Evolutionary conservation across 2,888 invertebrate genomes (phyloP).

Genomic region (Drosophila acutilabella): DNA sequence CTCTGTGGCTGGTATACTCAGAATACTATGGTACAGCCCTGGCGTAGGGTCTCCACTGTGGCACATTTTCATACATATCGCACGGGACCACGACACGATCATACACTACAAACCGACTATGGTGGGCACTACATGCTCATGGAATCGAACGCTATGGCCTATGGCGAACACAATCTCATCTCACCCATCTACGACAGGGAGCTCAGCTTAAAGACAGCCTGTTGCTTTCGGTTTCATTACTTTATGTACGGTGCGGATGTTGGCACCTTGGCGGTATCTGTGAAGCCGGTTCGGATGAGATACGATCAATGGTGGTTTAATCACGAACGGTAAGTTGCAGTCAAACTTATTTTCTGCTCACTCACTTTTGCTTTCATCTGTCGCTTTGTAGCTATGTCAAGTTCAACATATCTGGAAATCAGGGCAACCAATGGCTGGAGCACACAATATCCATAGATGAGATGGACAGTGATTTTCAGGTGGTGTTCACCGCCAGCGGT

Average conservation of each 20-base stretch:
- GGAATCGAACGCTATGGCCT: slow-evolving; percentile 85
- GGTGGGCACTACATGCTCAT: slow-evolving; percentile 93
- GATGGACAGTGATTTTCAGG: slow-evolving; percentile 87
- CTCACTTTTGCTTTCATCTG: neutral
- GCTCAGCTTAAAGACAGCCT: slow-evolving; percentile 84
- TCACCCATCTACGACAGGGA: slow-evolving; percentile 89
- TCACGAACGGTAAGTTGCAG: slow-evolving; percentile 28
- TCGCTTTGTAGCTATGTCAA: slow-evolving; percentile 83
- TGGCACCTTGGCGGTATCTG: slow-evolving; percentile 86
- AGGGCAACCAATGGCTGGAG: slow-evolving; percentile 89
- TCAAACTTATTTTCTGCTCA: too few relatives aligned
- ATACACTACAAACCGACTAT: slow-evolving; percentile 87
- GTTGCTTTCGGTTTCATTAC: slow-evolving; percentile 90
- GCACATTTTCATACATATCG: slow-evolving; percentile 61
- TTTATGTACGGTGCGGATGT: slow-evolving; percentile 91
- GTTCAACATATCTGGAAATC: slow-evolving; percentile 89
- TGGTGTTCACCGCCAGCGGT: slow-evolving; percentile 91
- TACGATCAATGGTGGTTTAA: slow-evolving; percentile 53
- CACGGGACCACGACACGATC: slow-evolving; percentile 92
- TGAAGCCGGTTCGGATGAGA: slow-evolving; percentile 85
- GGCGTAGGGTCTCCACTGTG: slow-evolving; percentile 88
- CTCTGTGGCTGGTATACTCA: slow-evolving; percentile 93
- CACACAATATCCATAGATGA: slow-evolving; percentile 85
- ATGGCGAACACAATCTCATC: slow-evolving; percentile 86
- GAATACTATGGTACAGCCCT: slow-evolving; percentile 88